Percentiles rank a stretch among this genome's conserved stretches.
These are phyloP conservation scores for Nyctereutes procyonoides DNA, from an alignment of 2,113 vertebrate genomes.

Conservation along the genomic window DNA sequence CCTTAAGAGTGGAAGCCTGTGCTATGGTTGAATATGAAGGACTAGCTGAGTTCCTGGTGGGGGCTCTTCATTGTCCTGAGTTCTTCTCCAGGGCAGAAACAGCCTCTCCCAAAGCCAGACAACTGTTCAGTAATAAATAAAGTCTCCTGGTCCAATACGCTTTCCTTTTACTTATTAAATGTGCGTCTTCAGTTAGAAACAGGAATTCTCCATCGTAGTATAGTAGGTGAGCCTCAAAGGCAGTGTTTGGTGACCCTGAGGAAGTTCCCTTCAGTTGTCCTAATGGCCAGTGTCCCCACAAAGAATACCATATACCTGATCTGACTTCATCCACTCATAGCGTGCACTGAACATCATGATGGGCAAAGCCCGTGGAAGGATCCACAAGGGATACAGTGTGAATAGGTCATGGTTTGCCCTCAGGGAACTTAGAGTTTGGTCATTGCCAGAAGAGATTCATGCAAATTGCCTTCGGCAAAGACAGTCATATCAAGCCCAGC, in stretches of 20 bases:
- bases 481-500: rapidly evolving
- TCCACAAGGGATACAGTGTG: neutral
- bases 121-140: no score
- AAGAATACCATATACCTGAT: rapidly evolving
- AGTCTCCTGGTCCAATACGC: no score
- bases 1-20: neutral
- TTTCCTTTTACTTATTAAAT: neutral
- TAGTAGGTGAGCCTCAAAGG: neutral
- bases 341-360: rapidly evolving
- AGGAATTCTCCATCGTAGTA: neutral
- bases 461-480: no score
- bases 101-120: neutral
- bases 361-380: no score
- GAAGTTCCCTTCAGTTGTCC: neutral
- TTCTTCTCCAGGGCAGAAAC: neutral
- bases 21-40: neutral
- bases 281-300: neutral
- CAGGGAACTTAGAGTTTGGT: neutral
- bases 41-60: neutral
- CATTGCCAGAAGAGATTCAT: neutral
- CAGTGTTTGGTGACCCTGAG: neutral
- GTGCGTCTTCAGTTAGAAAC: neutral
- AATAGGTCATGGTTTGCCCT: neutral
- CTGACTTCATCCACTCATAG: no score
- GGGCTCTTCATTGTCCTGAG: neutral